These are phyloP conservation scores for Alca torda DNA, from an alignment of 2,797 vertebrate species.

Conservation along the genomic window DNA sequence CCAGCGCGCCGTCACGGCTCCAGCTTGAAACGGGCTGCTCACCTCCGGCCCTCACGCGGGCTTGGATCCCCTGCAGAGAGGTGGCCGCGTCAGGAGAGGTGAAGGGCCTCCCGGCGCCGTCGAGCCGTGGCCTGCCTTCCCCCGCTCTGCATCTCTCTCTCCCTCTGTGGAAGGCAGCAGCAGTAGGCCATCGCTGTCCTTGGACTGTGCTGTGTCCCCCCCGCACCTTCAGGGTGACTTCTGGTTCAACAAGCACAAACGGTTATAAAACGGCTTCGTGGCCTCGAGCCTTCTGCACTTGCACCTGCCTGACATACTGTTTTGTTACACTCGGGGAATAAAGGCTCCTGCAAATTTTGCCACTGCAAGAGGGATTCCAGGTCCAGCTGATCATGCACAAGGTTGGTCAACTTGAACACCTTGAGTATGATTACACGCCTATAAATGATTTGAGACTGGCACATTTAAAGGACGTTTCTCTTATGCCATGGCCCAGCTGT, in stretches of 20 bases:
- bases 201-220: neutral
- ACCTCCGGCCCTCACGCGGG: accelerated
- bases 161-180: neutral
- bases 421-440: neutral
- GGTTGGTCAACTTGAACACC: neutral
- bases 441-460: neutral
- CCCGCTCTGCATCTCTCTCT: too few relatives aligned
- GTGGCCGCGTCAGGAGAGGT: accelerated
- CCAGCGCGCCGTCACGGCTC: too few relatives aligned
- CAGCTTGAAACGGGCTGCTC: too few relatives aligned
- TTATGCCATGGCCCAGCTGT: neutral
- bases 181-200: accelerated
- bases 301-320: accelerated
- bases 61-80: too few relatives aligned
- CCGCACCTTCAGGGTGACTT: neutral
- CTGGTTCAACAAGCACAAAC: neutral
- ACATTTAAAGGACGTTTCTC: neutral
- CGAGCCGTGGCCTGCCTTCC: accelerated
- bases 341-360: neutral
- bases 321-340: neutral
- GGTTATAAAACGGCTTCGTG: neutral
- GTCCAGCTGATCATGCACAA: neutral
- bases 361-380: neutral
- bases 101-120: neutral
- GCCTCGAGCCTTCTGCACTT: too few relatives aligned